Percentiles rank a stretch among this genome's conserved stretches.
phyloP scores from a whole-genome alignment of 1,140 invertebrate species.

The Campodea augens region DNA sequence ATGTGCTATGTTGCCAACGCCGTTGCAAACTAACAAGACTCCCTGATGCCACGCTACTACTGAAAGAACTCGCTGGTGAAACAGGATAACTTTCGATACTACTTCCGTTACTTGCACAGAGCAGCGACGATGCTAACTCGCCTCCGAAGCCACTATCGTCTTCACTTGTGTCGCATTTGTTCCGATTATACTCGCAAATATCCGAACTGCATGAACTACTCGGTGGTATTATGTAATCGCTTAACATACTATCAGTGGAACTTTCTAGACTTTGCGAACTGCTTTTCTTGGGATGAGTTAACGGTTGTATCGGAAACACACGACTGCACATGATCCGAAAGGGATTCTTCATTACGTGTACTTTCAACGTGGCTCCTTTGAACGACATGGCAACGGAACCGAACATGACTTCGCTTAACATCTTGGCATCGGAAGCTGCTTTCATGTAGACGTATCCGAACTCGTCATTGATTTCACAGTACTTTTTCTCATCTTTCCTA shows the following conservation, averaged over 20 bases:
- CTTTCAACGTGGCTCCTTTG: conserved; percentile 59
- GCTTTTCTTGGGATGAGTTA: no score
- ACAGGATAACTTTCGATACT: conserved; percentile 9
- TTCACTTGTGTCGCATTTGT: no score
- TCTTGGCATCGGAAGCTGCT: conserved; percentile 41
- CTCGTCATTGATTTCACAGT: conserved; percentile 31
- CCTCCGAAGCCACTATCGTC: conserved; percentile 17
- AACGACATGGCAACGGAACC: conserved; percentile 71
- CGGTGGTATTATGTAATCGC: no score
- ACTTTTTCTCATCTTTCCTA: conserved; percentile 13
- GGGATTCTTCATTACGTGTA: conserved; percentile 40
- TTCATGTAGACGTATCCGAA: conserved; percentile 26
- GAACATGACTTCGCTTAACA: conserved; percentile 74
- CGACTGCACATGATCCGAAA: conserved; percentile 50
- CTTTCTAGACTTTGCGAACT: no score
- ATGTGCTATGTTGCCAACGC: conserved; percentile 30
- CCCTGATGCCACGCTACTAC: no score
- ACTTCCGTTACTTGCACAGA: conserved; percentile 11
- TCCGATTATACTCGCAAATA: no score
- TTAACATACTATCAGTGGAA: no score
- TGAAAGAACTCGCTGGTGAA: conserved; percentile 1
- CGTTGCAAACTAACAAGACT: conserved; percentile 33
- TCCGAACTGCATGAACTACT: no score
- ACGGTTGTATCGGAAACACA: conserved; percentile 37
- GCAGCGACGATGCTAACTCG: conserved; percentile 10